A percentile compares a stretch with the other conserved stretches of the same genome.
These are phyloP conservation scores for Cherax quadricarinatus DNA, from an alignment of 1,140 invertebrate species.

Conservation along the genomic window DNA sequence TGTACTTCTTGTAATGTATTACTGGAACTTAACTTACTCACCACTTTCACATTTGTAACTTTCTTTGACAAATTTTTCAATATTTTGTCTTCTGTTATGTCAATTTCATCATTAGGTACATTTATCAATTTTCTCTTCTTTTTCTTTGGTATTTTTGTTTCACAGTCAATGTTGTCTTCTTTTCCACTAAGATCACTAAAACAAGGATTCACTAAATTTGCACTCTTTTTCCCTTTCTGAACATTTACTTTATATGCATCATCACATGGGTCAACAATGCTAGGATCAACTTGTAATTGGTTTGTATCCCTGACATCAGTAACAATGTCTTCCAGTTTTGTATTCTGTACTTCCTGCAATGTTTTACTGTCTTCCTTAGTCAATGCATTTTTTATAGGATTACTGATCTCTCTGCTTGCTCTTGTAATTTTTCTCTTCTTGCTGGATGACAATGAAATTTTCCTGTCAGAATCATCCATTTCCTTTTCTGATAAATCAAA, in stretches of 20 bases:
- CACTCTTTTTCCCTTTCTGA: neutral
- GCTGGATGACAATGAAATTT: neutral
- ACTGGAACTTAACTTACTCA: neutral
- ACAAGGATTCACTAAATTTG: neutral
- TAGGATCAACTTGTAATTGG: neutral
- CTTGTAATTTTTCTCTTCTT: neutral
- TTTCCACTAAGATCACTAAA: neutral
- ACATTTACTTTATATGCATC: neutral
- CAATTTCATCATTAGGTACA: neutral
- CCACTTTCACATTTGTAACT: neutral
- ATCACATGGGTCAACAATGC: neutral
- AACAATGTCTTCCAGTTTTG: neutral
- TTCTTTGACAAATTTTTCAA: neutral
- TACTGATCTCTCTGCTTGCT: neutral
- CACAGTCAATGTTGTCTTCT: neutral
- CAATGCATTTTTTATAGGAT: neutral
- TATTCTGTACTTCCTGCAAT: neutral
- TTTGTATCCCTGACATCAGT: neutral
- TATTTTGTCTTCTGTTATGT: neutral
- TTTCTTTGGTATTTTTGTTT: slow-evolving; percentile 21
- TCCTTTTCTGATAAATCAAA: neutral
- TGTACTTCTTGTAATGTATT: neutral
- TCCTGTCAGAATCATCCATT: neutral
- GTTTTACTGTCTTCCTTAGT: neutral
- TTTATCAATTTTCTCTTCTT: slow-evolving; percentile 1